Percentiles rank a stretch among this genome's conserved stretches.
phyloP scores from a whole-genome alignment of 1,140 invertebrate genomes.

The Habropoda laboriosa region DNA sequence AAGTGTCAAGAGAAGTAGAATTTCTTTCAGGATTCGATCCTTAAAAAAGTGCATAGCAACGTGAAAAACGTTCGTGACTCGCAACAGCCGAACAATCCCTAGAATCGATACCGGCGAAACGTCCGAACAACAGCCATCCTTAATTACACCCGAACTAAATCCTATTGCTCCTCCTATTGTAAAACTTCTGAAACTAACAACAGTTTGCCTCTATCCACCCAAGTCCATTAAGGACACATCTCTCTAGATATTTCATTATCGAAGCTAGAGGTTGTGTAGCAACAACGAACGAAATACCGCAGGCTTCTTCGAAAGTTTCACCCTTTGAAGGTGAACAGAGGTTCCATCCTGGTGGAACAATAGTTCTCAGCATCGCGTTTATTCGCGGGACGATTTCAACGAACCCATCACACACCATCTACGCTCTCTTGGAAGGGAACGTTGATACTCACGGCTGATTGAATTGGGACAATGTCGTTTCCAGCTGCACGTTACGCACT shows the following conservation, averaged over 20 bases:
- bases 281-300: constrained; percentile 10
- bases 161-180: no score
- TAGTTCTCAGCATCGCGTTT: not conserved
- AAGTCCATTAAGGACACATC: not conserved
- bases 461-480: constrained; percentile 32
- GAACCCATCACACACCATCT: not conserved
- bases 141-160: not conserved
- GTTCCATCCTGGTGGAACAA: not conserved
- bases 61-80: no score
- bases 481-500: not conserved
- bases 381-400: constrained; percentile 14
- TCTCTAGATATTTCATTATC: not conserved
- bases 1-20: no score
- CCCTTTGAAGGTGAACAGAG: no score
- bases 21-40: no score
- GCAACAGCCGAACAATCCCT: not conserved
- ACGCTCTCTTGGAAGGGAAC: not conserved
- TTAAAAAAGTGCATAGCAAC: no score
- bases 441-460: constrained; percentile 28
- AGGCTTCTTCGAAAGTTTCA: not conserved
- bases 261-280: not conserved
- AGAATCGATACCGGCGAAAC: not conserved
- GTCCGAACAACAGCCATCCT: no score
- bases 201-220: no score
- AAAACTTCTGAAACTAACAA: not conserved